Percentiles rank a stretch among this genome's conserved stretches.
Conservation (phyloP, 2,888 invertebrate genomes). For the Serripes groenlandicus region DNA sequence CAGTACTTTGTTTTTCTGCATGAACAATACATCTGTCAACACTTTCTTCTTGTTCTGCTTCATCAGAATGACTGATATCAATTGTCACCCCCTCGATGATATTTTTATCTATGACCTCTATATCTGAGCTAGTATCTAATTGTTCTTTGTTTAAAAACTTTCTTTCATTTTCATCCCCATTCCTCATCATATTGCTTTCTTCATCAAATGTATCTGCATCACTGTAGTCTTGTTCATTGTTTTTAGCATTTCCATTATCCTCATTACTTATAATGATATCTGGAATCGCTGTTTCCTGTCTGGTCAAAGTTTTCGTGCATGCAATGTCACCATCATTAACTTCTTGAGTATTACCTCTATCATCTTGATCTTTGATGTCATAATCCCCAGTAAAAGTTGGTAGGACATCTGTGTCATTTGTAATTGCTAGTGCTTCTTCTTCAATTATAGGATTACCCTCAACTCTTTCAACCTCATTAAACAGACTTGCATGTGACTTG, state of each 20-base stretch:
- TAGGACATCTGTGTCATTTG: no score
- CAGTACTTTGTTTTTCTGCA: not conserved
- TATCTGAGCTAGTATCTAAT: no score
- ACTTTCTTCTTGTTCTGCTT: not conserved
- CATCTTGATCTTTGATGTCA: no score
- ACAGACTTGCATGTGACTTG: not conserved
- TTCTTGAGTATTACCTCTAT: no score
- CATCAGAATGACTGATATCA: not conserved
- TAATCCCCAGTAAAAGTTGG: no score
- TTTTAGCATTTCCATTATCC: not conserved
- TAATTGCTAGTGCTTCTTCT: no score
- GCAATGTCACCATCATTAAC: slow-evolving; percentile 10
- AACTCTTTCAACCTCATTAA: not conserved
- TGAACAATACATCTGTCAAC: not conserved
- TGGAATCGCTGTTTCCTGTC: slow-evolving; percentile 56
- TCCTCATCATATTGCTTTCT: not conserved
- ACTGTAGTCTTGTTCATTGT: not conserved
- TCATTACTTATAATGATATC: slow-evolving; percentile 53
- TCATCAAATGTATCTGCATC: not conserved
- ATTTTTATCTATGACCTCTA: not conserved
- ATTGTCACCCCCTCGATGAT: not conserved
- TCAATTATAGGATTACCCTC: not conserved
- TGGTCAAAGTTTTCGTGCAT: not conserved
- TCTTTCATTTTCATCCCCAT: not conserved
- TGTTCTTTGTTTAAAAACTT: no score